Base-by-base conservation (phyloP, 2,888 invertebrate species). In the Eremobia ochroleuca region DNA sequence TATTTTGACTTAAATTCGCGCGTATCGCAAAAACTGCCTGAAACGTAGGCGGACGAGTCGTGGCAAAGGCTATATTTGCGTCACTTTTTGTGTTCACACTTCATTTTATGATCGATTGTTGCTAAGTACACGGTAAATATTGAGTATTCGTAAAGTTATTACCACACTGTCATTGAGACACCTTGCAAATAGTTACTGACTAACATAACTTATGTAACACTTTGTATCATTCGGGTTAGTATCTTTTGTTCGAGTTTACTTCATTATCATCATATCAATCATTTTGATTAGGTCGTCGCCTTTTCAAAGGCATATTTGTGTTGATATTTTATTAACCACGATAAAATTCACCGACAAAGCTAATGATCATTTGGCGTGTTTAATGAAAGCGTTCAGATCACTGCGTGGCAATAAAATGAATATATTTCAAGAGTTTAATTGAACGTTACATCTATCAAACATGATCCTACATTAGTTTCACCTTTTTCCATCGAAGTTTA, bases 291-390 rank as follows among this genome's bases (percentile, higher is more conserved):
- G 58, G 62, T 49, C n/a, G 25, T 49, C 59, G 46, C 28, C 28
- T 34, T 55, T 46, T 62, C 25, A 64, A 43, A 70, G 13, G 18
- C 34, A 37, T 43, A 77, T 40, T 58, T 52, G 13, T 64, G 52
- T 70, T 59, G 43, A 31, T 76, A 66, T 73, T 64, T 69, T 59
- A 72, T 67, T 28, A 67, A 83, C 8, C 28, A 66, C 55, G 28
- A 73, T 67, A 34, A 76, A 74, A 72, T 49, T 64, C 58, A 68
- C 66, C 58, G 59, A 71, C 58, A 76, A 80, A 82, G 59, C 76
- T 87, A 91, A 92, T 87, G 90, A 90, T 78, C 86, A 77, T 85
- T 84, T 93, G 78, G 90, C 92, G 92, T 94, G 92, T 81, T 85
- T 79, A 82, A 79, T 87, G 77, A 88, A 80, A 80, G 82, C 87